Base-by-base conservation (phyloP, 2,888 invertebrate genomes). In the Blomia tropicalis region DNA sequence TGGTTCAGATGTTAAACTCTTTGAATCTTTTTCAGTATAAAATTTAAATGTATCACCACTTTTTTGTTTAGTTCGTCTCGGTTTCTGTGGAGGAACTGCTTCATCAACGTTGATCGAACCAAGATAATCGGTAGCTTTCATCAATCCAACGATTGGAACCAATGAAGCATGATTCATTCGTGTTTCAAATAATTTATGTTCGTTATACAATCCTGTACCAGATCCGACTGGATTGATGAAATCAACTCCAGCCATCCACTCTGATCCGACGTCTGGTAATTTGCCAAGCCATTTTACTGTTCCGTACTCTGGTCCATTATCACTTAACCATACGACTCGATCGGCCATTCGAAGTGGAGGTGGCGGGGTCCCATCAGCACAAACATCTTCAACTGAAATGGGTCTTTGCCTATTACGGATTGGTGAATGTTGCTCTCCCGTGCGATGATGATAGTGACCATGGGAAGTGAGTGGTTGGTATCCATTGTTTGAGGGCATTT, bases 221-320 rank as follows among this genome's bases (percentile, higher is more conserved):
- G 75, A 73, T 17, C 79, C 78, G 23, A 79, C 75, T 3, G 75
- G 72, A 62, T 76, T 73, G 65, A 77, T 78, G 73, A 79, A 76
- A 71, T 79, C 77, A 2, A 79, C 74, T 29, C 79, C 79, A 60
- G 78, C 76, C 65, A 77, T 77, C 71, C 74, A 74, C 62, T 74
- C 74, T 4, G 53, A 43, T 25, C 69, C 67, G 23, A 75, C 72
- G 32, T 70, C 71, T 4, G 77, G 75, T 29, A 79, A 70, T 70
- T 70, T 68, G 1, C 79, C 79, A 47, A 79, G 74, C 77, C 78
- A 79, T 65, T 73, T 72, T 22, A 79, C 77, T 1, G 70, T 70
- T 17, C 77, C 79, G 65, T 70, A 70, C 67, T 78, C 77, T 1
- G 77, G 76, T 11, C 76, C 74, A 36, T 72, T 70, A 67, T 76